Evolutionary conservation across 1,140 invertebrate species (phyloP).

Genomic region (Drosophila pruinosa): DNA sequence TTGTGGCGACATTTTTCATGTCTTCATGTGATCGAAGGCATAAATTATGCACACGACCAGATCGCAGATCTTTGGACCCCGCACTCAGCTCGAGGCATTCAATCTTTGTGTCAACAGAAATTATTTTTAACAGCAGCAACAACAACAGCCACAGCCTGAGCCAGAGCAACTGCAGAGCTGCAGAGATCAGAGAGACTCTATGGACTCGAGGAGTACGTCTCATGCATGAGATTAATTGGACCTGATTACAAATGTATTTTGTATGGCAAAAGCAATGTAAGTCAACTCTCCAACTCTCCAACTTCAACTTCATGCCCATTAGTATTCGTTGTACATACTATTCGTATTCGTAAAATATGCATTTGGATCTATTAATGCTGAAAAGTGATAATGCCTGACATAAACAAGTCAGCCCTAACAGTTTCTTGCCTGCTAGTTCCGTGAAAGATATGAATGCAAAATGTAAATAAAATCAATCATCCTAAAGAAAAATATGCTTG

Average conservation of each 20-base stretch:
- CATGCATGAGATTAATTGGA: constrained; percentile 63
- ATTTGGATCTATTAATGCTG: constrained; percentile 73
- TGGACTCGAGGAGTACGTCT: constrained; percentile 22
- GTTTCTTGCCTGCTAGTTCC: not conserved
- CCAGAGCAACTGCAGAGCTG: no score
- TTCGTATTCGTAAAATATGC: constrained; percentile 69
- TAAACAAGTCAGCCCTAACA: constrained; percentile 36
- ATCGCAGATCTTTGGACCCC: constrained; percentile 23
- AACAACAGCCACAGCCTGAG: constrained; percentile 65
- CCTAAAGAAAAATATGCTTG: not conserved
- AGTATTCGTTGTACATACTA: not conserved
- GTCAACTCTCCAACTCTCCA: constrained; percentile 17
- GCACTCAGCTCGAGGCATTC: constrained; percentile 50
- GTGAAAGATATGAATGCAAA: not conserved
- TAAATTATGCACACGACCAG: constrained; percentile 67
- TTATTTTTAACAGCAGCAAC: constrained; percentile 77
- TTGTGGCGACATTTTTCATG: constrained; percentile 80
- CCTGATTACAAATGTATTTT: constrained; percentile 76
- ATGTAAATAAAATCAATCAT: not conserved
- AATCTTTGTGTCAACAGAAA: constrained; percentile 81
- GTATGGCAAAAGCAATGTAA: constrained; percentile 56
- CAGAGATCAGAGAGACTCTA: constrained; percentile 17
- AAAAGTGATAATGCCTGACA: constrained; percentile 71
- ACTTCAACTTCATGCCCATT: not conserved
- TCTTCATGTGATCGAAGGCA: constrained; percentile 79